A percentile compares a stretch with the other conserved stretches of the same genome.
phyloP scores from a whole-genome alignment of 1,140 invertebrate species.

The Drosophila simulans region DNA sequence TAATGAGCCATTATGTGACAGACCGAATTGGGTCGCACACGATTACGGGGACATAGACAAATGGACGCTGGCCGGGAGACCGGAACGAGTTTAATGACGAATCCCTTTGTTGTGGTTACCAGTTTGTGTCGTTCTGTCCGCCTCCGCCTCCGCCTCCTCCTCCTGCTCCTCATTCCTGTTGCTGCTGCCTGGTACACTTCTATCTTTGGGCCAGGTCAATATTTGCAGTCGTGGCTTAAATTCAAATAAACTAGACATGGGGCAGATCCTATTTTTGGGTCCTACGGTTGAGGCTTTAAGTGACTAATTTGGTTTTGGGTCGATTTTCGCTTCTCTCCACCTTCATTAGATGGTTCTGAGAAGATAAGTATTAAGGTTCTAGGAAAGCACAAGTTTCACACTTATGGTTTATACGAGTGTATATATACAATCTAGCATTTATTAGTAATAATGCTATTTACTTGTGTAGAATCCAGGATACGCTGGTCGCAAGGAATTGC shows the following conservation, averaged over 20 bases:
- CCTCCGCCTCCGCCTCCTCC: not conserved
- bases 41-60: slow-evolving; percentile 35
- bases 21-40: slow-evolving; percentile 31
- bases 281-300: not conserved
- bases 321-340: not conserved
- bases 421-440: no score
- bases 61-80: slow-evolving; percentile 16
- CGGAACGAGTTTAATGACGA: slow-evolving; percentile 47
- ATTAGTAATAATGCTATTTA: not conserved
- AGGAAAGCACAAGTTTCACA: no score
- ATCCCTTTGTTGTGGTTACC: slow-evolving; percentile 70
- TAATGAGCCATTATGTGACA: slow-evolving; percentile 78
- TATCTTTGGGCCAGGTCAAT: slow-evolving; percentile 26
- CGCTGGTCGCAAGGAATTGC: slow-evolving; percentile 97
- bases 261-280: slow-evolving; percentile 1
- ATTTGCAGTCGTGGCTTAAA: slow-evolving; percentile 7
- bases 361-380: no score
- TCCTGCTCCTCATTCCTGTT: not conserved
- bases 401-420: no score
- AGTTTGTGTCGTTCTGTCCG: not conserved
- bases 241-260: slow-evolving; percentile 5
- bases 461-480: slow-evolving; percentile 96
- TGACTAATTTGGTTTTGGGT: not conserved
- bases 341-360: not conserved
- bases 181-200: not conserved